Base-by-base conservation (phyloP, 2,797 vertebrate genomes). In the Rhinogobio ventralis region DNA sequence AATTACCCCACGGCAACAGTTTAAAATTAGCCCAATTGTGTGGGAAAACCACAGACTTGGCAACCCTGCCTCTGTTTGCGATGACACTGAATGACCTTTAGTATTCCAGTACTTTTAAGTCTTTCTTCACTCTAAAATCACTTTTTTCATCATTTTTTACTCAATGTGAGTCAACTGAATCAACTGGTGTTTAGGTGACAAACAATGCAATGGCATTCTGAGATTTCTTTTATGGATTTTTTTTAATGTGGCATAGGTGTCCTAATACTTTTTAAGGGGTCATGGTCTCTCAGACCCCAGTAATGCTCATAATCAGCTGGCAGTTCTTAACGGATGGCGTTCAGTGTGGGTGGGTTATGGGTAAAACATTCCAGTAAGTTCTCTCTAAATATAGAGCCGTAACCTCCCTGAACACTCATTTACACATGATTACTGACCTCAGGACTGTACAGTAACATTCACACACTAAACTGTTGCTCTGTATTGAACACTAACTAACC, bases 351-450 rank as follows among this genome's bases (percentile, higher is more conserved):
- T 64, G 79, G 25, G 57, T 60, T 55, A 79, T 51, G 36, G 62
- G 46, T 36, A 68, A 62, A 90, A 92, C 92, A 93, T 93, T 93
- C 92, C 85, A 90, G 87, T 89, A 72, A 91, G 90, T 91, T 90
- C 92, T 92, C 46, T 89, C 93, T 94, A 95, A 91, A 94, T 94
- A 94, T 93, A 94, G 93, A 93, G 81, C 10, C 25, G 74, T 76
- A 25, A 49, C 82, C 75, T 69, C n/a, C 23, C 42, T 9, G 46
- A 53, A 81, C 66, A 55, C 79, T 81, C 73, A 23, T 60, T 83
- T 19, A 76, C 42, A 74, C 45, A 33, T 64, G 69, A 74, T 49
- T 36, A 36, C 42, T 82, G 81, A 82, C 28, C 57, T 82, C 80
- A 82, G 51, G 10, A 74, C 81, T 51, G 28, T 51, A 30, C 55